phyloP scores from a whole-genome alignment of 2,888 invertebrate species.

The Acanthosepion pharaonis region DNA sequence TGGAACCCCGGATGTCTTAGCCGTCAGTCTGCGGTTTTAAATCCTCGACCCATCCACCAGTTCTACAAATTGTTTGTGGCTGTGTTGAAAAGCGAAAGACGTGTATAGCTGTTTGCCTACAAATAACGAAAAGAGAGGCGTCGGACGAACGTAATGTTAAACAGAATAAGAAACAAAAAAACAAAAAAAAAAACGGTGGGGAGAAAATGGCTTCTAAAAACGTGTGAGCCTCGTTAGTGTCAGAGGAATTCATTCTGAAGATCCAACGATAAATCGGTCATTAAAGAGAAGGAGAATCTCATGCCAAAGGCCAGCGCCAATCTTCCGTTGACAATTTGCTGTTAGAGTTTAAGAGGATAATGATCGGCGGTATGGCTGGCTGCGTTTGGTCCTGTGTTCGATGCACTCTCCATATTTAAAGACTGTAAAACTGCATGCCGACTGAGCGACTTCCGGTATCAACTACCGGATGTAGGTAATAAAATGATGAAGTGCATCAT shows the following conservation, averaged over 20 bases:
- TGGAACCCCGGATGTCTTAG: not conserved
- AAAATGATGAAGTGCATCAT: slow-evolving; percentile 33
- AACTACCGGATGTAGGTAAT: not conserved
- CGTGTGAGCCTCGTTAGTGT: not conserved
- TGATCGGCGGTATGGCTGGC: not conserved
- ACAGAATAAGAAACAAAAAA: not conserved
- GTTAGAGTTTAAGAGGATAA: not conserved
- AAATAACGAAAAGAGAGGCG: not conserved
- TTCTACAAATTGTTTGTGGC: not conserved
- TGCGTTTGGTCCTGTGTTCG: not conserved
- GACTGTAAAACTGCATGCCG: slow-evolving; percentile 20
- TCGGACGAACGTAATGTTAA: not conserved
- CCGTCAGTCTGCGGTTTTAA: not conserved
- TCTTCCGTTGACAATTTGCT: not conserved
- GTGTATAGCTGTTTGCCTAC: not conserved
- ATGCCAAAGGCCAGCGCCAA: not conserved
- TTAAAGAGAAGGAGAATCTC: not conserved
- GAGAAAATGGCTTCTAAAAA: not conserved
- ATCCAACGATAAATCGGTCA: not conserved
- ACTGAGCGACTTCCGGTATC: not conserved
- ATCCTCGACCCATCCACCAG: not conserved
- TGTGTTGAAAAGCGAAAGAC: slow-evolving; percentile 16
- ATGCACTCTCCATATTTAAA: slow-evolving; percentile 33
- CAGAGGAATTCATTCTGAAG: not conserved
- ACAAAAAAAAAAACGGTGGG: not conserved